phyloP scores from a whole-genome alignment of 2,797 vertebrate species.

The Periparus ater region DNA sequence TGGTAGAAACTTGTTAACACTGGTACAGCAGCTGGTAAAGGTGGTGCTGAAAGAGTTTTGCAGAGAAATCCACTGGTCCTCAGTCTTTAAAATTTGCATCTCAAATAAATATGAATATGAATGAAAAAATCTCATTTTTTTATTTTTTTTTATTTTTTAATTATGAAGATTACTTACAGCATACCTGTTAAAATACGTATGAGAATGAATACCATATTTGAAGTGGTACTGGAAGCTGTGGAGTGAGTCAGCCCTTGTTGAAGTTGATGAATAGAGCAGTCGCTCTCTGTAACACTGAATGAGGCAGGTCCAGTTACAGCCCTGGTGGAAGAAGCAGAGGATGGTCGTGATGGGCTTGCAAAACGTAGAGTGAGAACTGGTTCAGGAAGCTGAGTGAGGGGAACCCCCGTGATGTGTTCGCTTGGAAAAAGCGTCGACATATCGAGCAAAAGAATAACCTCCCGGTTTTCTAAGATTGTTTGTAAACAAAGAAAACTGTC shows the following conservation, averaged over 20 bases:
- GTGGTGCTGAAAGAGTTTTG: neutral
- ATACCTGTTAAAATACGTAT: neutral
- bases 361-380: accelerated
- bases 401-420: accelerated
- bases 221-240: neutral
- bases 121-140: neutral
- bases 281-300: neutral
- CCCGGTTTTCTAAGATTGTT: neutral
- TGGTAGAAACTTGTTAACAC: neutral
- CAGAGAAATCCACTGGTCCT: neutral
- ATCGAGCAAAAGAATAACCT: neutral
- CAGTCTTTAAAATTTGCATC: neutral
- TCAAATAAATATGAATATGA: neutral
- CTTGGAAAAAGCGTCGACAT: neutral
- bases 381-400: neutral
- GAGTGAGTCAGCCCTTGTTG: neutral
- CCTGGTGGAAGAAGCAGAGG: neutral
- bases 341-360: accelerated
- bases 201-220: neutral
- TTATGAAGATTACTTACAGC: neutral
- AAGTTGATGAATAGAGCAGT: neutral
- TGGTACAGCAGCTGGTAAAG: neutral
- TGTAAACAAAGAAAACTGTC: neutral
- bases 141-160: neutral
- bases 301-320: neutral